Evolutionary conservation across 2,113 vertebrate species (phyloP).

Genomic region (Emberiza fucata): DNA sequence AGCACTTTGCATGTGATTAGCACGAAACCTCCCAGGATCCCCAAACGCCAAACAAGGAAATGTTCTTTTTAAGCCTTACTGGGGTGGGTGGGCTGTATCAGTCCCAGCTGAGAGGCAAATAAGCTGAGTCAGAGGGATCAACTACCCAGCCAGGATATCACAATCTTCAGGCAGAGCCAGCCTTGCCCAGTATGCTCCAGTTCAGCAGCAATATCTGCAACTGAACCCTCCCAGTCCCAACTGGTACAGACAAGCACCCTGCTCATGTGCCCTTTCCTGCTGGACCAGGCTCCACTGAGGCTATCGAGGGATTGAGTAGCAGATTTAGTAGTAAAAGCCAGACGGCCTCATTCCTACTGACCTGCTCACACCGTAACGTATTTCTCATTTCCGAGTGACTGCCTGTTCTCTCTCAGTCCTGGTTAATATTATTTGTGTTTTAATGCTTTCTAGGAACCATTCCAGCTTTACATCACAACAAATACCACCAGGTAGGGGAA

Average conservation of each 20-base stretch:
- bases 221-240: neutral
- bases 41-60: neutral
- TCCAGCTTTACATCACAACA: constrained; percentile 60
- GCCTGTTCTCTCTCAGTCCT: constrained; percentile 30
- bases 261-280: neutral
- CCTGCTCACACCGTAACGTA: neutral
- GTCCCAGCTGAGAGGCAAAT: neutral
- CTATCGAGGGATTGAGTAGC: neutral
- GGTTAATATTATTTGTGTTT: constrained; percentile 63
- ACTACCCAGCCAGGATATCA: neutral
- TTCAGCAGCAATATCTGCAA: neutral
- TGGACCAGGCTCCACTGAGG: neutral
- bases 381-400: constrained; percentile 12
- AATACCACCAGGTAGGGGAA: constrained; percentile 33
- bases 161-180: neutral
- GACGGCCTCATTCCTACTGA: neutral
- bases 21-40: neutral
- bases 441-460: constrained; percentile 64
- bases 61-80: neutral
- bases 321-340: constrained; percentile 1
- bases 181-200: neutral
- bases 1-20: neutral
- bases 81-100: neutral
- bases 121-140: neutral
- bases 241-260: accelerated